These are phyloP conservation scores for Chaetorhynchus papuensis DNA, from an alignment of 2,113 vertebrate species.

Conservation along the genomic window DNA sequence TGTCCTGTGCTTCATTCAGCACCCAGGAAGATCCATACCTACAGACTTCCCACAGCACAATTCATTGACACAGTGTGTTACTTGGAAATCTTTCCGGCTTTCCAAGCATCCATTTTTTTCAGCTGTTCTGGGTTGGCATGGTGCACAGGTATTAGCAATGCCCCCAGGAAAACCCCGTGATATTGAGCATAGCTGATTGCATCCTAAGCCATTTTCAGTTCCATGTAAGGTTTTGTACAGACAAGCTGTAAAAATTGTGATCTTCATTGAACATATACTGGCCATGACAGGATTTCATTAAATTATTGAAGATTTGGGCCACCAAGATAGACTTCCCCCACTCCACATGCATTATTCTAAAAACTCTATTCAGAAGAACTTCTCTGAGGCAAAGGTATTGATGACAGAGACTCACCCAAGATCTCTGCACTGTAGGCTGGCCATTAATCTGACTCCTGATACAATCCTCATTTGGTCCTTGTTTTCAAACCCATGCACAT, in stretches of 20 bases:
- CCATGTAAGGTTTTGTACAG: background rate
- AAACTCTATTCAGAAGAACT: background rate
- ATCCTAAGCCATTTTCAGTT: background rate
- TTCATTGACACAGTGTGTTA: background rate
- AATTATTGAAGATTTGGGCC: background rate
- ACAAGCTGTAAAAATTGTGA: background rate
- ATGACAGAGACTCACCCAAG: background rate
- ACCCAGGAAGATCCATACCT: background rate
- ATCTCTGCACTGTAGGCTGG: background rate
- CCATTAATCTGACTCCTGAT: background rate
- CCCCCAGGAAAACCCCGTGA: background rate
- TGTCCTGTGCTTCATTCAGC: background rate
- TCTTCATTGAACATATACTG: background rate
- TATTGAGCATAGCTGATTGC: background rate
- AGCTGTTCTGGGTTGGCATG: background rate
- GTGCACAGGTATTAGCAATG: background rate
- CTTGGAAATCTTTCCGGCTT: background rate
- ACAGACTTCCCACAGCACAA: background rate
- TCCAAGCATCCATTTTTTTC: background rate
- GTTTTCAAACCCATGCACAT: background rate
- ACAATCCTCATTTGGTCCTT: background rate
- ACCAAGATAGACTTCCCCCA: background rate
- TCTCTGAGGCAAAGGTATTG: background rate
- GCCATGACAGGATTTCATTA: background rate
- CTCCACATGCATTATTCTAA: background rate